Evolutionary conservation across 2,113 vertebrate genomes (phyloP).

Genomic region (Carollia perspicillata): DNA sequence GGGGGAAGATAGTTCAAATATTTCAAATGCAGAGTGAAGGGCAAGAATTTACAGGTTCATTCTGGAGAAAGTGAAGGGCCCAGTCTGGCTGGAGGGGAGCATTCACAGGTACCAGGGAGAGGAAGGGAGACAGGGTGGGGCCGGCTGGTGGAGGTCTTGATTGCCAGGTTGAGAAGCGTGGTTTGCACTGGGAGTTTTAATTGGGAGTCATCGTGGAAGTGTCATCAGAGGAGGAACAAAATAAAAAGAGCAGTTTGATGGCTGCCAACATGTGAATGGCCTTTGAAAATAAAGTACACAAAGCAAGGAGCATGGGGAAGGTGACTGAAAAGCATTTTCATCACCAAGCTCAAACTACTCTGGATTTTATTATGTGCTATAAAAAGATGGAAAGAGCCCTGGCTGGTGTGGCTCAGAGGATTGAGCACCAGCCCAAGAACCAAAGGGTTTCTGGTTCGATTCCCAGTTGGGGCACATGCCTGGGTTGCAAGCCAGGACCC

Average conservation of each 20-base stretch:
- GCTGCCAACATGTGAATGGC: not conserved
- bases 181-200: not conserved
- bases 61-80: not conserved
- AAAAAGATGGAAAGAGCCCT: not conserved
- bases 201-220: not conserved
- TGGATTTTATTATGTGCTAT: not conserved
- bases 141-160: not conserved
- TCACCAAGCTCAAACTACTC: not conserved
- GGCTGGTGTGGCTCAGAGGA: too few species aligned
- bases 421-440: too few species aligned
- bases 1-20: not conserved
- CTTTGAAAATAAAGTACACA: not conserved
- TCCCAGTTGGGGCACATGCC: too few species aligned
- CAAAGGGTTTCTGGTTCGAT: too few species aligned
- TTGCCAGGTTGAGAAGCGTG: not conserved
- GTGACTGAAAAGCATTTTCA: not conserved
- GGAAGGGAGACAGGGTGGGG: not conserved
- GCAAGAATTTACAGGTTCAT: not conserved
- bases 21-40: not conserved
- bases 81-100: not conserved
- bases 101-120: not conserved
- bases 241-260: not conserved
- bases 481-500: too few species aligned
- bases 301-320: not conserved
- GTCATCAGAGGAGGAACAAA: not conserved